Percentiles rank a stretch among this genome's conserved stretches.
Conservation (phyloP, 2,113 vertebrate genomes). For the Corythornis madagascariensis region DNA sequence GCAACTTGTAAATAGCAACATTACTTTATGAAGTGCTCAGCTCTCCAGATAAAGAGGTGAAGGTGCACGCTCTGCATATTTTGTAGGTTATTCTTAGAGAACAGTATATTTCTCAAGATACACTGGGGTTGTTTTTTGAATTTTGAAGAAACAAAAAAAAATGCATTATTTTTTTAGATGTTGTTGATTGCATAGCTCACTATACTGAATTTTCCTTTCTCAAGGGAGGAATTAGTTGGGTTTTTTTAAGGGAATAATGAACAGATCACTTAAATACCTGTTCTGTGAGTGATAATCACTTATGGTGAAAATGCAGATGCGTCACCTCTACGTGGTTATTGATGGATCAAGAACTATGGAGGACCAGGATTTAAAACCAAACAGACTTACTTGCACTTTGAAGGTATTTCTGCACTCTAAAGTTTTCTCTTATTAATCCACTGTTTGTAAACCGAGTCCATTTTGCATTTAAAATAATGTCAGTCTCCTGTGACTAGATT, state of each 20-base stretch:
- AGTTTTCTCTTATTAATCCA: not conserved
- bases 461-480: not conserved
- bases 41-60: not conserved
- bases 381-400: conserved; percentile 87
- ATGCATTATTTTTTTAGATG: not conserved
- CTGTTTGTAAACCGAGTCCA: not conserved
- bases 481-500: not conserved
- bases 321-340: conserved; percentile 91
- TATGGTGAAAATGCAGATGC: conserved; percentile 83
- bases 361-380: conserved; percentile 95
- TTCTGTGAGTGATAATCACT: not conserved
- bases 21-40: not conserved
- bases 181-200: not conserved
- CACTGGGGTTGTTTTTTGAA: fast-evolving
- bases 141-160: not conserved
- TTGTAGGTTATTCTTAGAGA: not conserved
- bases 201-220: not conserved
- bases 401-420: conserved; percentile 78
- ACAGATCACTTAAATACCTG: not conserved
- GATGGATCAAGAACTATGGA: conserved; percentile 97
- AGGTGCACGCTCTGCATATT: not conserved
- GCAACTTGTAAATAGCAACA: not conserved
- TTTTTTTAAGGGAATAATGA: not conserved
- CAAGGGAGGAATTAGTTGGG: not conserved
- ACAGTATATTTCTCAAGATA: not conserved